Evolutionary conservation across 2,888 invertebrate genomes (phyloP).

Genomic region (Microctonus aethiopoides): DNA sequence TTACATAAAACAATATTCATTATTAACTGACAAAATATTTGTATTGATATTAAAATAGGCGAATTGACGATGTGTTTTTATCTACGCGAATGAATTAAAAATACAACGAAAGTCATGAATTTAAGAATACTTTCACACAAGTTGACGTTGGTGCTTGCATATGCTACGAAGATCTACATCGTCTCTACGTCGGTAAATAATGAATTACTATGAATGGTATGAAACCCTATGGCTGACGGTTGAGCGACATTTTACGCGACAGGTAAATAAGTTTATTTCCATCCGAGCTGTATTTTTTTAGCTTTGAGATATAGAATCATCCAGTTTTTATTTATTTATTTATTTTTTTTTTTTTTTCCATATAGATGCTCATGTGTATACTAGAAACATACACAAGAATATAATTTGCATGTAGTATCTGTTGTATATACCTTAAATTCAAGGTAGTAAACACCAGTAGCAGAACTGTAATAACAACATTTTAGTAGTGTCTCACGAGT

Average conservation of each 20-base stretch:
- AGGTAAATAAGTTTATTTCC: background rate
- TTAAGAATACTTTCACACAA: conserved; percentile 29
- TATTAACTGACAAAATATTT: no score
- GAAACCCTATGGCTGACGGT: conserved; percentile 26
- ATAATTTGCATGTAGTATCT: conserved; percentile 10
- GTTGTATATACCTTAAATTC: conserved; percentile 20
- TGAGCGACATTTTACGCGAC: conserved; percentile 21
- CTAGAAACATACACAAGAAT: background rate
- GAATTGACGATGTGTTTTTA: conserved; percentile 2
- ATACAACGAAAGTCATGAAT: conserved; percentile 41
- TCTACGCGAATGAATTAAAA: conserved; percentile 37
- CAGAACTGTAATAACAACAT: conserved; percentile 38
- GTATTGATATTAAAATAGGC: no score
- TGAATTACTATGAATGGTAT: background rate
- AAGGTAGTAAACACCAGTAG: conserved; percentile 49
- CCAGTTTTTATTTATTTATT: no score
- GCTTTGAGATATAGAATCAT: background rate
- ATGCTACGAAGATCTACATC: background rate
- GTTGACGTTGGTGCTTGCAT: background rate
- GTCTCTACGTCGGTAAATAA: conserved; percentile 39
- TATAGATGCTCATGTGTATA: background rate
- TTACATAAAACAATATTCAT: no score
- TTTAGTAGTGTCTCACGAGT: conserved; percentile 31
- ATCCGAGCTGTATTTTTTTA: background rate
- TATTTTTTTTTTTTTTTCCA: no score